Evolutionary conservation across 2,888 invertebrate genomes (phyloP), one percentile per base, ranked within the genome.

Genomic region (Blastobasis adustella): DNA sequence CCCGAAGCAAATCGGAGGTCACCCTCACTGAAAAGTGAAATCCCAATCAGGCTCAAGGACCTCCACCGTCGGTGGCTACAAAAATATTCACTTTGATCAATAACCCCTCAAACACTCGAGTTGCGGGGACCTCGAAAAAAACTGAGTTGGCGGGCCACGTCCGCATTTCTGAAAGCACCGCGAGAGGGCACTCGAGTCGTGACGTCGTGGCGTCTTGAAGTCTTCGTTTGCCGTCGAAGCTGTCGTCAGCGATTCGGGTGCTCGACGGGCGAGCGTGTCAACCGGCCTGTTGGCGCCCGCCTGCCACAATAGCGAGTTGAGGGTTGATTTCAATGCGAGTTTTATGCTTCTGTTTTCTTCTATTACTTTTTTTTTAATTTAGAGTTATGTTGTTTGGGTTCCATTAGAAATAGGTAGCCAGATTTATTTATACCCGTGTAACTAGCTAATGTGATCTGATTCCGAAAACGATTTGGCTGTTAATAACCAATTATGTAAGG

Each of bases 241-340:
- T 67, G 66, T 71, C 62, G 82, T 84, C 84, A 84, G 84, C 82
- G 68, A 66, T 79, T 68, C 69, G 67, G 67, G 67, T 72, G 62
- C 79, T 79, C 69, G 72, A 72, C 70, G 66, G 63, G 54, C 69
- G 68, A 67, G 62, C 70, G 59, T 58, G 61, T 63, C 63, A 57
- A 59, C 58, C 55, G 10, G 40, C 6, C 46, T 5, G 8, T 36
- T 36, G 37, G 5, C 45, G 36, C n/a, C 10, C 44, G 4, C 10
- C 44, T 10, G 7, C 23, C 44, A 10, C 44, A 45, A 45, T 45
- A 45, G 44, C 10, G 44, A 45, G 44, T 41, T 8, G 9, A 6
- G 6, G 41, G 41, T 6, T 9, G 41, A 41, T 41, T 41, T 1
- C 2, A 23, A 23, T 23, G 3, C 23, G 23, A 23, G 23, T 23